Evolutionary conservation across 2,113 vertebrate species (phyloP).

Genomic region (Catagonus wagneri): DNA sequence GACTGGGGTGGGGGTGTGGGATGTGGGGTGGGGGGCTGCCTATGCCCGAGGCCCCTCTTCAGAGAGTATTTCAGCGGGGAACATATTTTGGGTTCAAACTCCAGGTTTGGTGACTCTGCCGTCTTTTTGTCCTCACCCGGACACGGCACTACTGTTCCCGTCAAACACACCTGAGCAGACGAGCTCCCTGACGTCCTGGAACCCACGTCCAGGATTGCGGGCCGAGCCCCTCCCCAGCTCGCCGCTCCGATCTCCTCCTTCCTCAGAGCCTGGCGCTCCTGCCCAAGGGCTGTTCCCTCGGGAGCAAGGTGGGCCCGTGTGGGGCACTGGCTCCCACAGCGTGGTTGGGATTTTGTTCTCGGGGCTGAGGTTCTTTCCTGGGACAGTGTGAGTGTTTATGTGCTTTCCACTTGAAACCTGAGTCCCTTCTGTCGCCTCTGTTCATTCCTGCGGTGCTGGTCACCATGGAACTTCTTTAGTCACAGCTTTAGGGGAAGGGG

Average conservation of each 20-base stretch:
- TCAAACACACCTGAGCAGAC: neutral
- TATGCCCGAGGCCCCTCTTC: neutral
- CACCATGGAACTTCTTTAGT: neutral
- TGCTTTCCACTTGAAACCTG: constrained; percentile 45
- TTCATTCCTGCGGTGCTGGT: neutral
- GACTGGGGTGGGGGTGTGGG: rapidly evolving
- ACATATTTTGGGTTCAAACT: neutral
- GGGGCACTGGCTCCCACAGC: neutral
- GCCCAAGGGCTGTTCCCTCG: neutral
- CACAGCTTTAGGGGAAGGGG: neutral
- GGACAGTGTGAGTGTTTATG: neutral
- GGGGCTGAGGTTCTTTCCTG: neutral
- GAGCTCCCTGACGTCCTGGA: neutral
- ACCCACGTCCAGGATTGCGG: neutral
- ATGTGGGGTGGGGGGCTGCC: neutral
- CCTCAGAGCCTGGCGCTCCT: neutral
- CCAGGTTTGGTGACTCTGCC: neutral
- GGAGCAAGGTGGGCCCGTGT: neutral
- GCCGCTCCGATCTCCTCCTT: too few relatives aligned
- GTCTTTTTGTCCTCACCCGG: neutral
- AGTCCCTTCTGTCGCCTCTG: neutral
- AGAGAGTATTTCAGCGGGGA: neutral
- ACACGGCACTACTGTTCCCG: neutral
- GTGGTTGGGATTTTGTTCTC: neutral
- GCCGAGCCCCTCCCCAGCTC: neutral